phyloP scores from a whole-genome alignment of 1,140 invertebrate genomes.

The Stegodyphus dumicola region DNA sequence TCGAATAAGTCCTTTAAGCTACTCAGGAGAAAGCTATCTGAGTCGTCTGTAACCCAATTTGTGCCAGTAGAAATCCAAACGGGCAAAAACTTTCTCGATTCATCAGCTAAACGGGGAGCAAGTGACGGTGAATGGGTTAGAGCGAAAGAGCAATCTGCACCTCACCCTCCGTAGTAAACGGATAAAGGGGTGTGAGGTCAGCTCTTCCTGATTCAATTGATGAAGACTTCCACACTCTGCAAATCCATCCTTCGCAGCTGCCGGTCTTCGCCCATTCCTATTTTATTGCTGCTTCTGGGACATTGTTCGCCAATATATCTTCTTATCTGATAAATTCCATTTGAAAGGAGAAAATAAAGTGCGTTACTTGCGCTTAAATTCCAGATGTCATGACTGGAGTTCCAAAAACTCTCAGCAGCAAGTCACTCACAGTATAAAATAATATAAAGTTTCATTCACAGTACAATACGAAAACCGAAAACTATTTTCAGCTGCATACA shows the following conservation, averaged over 20 bases:
- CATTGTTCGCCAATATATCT: no score
- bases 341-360: no score
- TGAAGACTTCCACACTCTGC: conserved; percentile 30
- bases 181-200: conserved; percentile 28
- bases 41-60: no score
- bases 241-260: background rate
- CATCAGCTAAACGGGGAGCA: background rate
- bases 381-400: no score
- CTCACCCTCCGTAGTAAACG: conserved; percentile 23
- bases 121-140: conserved; percentile 9
- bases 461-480: no score
- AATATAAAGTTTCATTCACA: no score
- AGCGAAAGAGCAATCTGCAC: conserved; percentile 11
- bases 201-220: conserved; percentile 24
- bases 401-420: no score
- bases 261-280: background rate
- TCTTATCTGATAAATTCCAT: no score
- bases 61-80: background rate
- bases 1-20: background rate
- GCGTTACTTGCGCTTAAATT: no score
- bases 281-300: no score
- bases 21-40: background rate
- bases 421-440: no score
- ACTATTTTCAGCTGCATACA: no score
- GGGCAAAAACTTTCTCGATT: background rate